Base-by-base conservation (phyloP, 2,888 invertebrate species). In the Agrypnus murinus region DNA sequence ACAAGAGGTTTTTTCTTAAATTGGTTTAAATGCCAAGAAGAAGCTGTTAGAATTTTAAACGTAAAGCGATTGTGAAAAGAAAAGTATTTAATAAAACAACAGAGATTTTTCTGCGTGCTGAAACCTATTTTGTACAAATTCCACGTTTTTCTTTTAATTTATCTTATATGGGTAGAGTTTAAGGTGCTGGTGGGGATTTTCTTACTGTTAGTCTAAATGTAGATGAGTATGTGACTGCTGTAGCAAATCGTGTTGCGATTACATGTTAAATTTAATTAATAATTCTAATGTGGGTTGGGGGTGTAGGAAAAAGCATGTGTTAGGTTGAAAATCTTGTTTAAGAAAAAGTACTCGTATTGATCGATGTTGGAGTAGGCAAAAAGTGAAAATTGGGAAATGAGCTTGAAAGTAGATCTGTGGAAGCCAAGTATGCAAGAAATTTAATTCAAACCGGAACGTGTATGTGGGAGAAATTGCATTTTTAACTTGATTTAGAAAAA, bases 371-470 rank as follows among this genome's bases (percentile, higher is more conserved):
- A 43, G 15, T 43, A 14, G 5, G 12, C 15, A 43, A 38, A 46
- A 5, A 3, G n/a, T 19, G 17, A 15, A 36, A 55, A 58, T 58
- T 40, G 58, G 40, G 25, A 58, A 40, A 58, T 58, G 19, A 38
- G 19, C 17, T n/a, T 15, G 34, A 58, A 58, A 58, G 40, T 19
- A 19, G 19, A 58, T 40, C 32, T 25, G 19, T n/a, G 38, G 40
- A 58, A 58, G 19, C 34, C 58, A 58, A 45, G 34, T 60, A 45
- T 45, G 60, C 60, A 60, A 60, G 60, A 60, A 59, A 60, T 60
- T 45, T 60, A 55, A 55, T 55, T 50, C 55, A n/a, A 14, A 55
- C 6, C 12, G 36, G 15, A 8, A 31, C 14, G 15, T 55, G 34
- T 15, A 15, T 15, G 55, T 55, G 10, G 55, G 19, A 4, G 17